Conservation (phyloP, 2,797 vertebrate genomes). For the Gallinago nigripennis region DNA sequence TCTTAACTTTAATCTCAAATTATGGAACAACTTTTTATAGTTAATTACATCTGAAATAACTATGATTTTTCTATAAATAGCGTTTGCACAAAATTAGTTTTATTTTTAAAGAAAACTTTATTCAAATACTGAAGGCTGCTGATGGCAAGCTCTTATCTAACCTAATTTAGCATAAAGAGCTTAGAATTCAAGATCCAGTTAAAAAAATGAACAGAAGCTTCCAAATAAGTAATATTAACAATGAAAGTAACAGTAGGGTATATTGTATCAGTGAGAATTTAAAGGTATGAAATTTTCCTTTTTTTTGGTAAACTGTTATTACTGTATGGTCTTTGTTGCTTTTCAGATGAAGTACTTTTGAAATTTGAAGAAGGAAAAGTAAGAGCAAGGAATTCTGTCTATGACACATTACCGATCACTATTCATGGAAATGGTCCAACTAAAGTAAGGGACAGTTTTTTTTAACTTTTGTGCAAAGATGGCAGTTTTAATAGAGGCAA, state of each 20-base stretch:
- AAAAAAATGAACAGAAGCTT: background rate
- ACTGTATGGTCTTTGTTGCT: background rate
- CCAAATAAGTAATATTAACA: background rate
- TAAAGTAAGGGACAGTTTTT: conserved; percentile 83
- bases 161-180: background rate
- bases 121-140: background rate
- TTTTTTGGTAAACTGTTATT: background rate
- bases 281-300: background rate
- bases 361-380: conserved; percentile 91
- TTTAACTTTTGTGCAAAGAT: background rate
- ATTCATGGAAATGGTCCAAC: conserved; percentile 95
- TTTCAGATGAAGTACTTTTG: conserved; percentile 92
- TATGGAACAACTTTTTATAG: background rate
- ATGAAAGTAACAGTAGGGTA: background rate
- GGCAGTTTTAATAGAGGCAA: background rate
- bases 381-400: conserved; percentile 89
- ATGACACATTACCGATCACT: conserved; percentile 88
- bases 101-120: background rate
- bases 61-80: background rate
- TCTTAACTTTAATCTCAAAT: background rate
- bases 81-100: background rate
- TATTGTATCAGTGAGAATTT: background rate
- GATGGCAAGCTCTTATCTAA: background rate
- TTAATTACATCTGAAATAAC: background rate
- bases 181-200: background rate